Evolutionary conservation across 2,888 invertebrate genomes (phyloP).

Genomic region (Imbricaverruca yamaguchii): DNA sequence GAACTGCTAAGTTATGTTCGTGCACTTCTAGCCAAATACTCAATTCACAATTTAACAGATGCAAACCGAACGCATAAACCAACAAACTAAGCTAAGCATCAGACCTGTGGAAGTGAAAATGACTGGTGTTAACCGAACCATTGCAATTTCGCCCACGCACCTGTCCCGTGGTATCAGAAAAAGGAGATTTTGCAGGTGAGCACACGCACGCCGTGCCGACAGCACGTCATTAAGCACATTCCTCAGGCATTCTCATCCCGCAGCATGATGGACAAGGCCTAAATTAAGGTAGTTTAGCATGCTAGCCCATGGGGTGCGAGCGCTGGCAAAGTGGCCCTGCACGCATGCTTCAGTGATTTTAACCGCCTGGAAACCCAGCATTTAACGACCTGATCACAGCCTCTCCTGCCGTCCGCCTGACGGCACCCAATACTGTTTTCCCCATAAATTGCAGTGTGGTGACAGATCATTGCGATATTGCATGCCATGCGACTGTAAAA

Average conservation of each 20-base stretch:
- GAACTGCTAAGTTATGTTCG: too few relatives aligned
- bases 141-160: not conserved
- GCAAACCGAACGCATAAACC: too few relatives aligned
- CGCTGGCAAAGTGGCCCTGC: not conserved
- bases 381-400: not conserved
- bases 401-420: not conserved
- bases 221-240: not conserved
- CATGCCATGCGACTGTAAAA: not conserved
- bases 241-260: not conserved
- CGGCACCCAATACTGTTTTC: not conserved
- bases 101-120: not conserved
- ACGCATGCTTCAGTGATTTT: not conserved
- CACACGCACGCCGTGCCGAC: not conserved
- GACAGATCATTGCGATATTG: constrained; percentile 17
- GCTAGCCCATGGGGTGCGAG: not conserved
- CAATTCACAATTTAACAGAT: too few relatives aligned
- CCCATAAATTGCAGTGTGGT: constrained; percentile 12
- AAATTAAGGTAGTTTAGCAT: not conserved
- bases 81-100: not conserved
- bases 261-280: not conserved
- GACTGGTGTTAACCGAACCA: not conserved
- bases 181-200: not conserved
- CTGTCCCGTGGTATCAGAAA: not conserved
- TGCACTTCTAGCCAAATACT: too few relatives aligned
- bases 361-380: not conserved